These are phyloP conservation scores for Antheraea mylitta DNA, from an alignment of 1,140 invertebrate species.

Conservation along the genomic window DNA sequence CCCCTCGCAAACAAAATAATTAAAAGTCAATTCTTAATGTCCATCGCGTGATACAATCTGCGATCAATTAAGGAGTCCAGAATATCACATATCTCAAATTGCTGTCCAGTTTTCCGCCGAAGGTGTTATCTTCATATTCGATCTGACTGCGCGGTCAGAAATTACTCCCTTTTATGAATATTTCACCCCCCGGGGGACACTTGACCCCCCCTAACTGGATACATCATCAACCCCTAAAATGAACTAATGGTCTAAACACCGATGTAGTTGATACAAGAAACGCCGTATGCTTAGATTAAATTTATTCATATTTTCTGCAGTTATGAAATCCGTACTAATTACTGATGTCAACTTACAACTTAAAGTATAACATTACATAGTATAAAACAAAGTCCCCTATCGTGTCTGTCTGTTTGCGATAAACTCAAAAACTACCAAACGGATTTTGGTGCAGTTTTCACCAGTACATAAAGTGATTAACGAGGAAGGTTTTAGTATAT, in stretches of 20 bases:
- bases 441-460: too few relatives aligned
- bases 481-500: too few relatives aligned
- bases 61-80: slow-evolving; percentile 71
- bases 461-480: too few relatives aligned
- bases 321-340: too few relatives aligned
- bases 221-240: slow-evolving; percentile 75
- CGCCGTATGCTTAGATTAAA: background rate
- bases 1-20: slow-evolving; percentile 49
- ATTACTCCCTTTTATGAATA: slow-evolving; percentile 73
- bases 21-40: slow-evolving; percentile 60
- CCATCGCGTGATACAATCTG: slow-evolving; percentile 60
- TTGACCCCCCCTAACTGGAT: slow-evolving; percentile 72
- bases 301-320: too few relatives aligned
- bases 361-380: too few relatives aligned
- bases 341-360: too few relatives aligned
- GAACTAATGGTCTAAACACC: slow-evolving; percentile 67
- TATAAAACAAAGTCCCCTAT: too few relatives aligned
- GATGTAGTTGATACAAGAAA: slow-evolving; percentile 22
- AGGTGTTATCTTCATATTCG: slow-evolving; percentile 58
- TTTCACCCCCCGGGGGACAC: slow-evolving; percentile 72
- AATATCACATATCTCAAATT: slow-evolving; percentile 63
- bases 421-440: too few relatives aligned
- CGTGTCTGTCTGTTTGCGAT: too few relatives aligned
- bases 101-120: slow-evolving; percentile 69
- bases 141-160: slow-evolving; percentile 72